Evolutionary conservation across 2,797 vertebrate genomes (phyloP), one percentile per base, ranked within the genome.

Genomic region (Setipinna tenuifilis): DNA sequence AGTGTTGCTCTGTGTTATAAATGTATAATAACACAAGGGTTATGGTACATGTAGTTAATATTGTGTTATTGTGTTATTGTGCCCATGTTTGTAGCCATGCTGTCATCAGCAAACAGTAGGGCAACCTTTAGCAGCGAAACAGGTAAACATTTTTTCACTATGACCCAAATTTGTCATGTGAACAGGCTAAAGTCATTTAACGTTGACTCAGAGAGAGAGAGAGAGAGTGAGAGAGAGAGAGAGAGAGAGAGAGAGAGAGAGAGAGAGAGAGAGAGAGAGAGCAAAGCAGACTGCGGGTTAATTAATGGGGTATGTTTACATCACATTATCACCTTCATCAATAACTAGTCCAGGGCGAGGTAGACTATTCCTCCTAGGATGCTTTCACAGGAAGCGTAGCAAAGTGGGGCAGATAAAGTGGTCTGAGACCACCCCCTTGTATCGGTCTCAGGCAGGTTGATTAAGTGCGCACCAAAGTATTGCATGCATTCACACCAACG

Each of bases 181-280:
- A 68, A 68, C 71, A 78, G 71, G 19, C 71, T 78, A 78, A 78
- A n/a, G n/a, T n/a, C n/a, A n/a, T n/a, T n/a, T n/a, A n/a, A n/a
- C n/a, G n/a, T n/a, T n/a, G n/a, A n/a, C n/a, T n/a, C n/a, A 75
- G 31, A 75, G 28, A 71, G 65, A 71, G 65, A 68, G 25, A 68
- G 62, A 65, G n/a, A 54, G 1, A 58, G 57, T 28, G 62, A 28
- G 23, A 68, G 62, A 28, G 62, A 68, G 62, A 68, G 65, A 31
- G 65, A 41, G 68, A 44, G 71, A 78, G 71, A n/a, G 71, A 44
- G 71, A 44, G 71, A 44, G 35, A 44, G 35, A 78, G 71, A 44
- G 35, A 41, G 17, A 44, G 71, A 78, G 71, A 78, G 71, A 78
- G 35, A 78, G 71, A 78, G 71, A 78, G 71, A 78, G 35, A 41